Conservation (phyloP, 2,888 invertebrate species). For the Ischnus inquisitorius region DNA sequence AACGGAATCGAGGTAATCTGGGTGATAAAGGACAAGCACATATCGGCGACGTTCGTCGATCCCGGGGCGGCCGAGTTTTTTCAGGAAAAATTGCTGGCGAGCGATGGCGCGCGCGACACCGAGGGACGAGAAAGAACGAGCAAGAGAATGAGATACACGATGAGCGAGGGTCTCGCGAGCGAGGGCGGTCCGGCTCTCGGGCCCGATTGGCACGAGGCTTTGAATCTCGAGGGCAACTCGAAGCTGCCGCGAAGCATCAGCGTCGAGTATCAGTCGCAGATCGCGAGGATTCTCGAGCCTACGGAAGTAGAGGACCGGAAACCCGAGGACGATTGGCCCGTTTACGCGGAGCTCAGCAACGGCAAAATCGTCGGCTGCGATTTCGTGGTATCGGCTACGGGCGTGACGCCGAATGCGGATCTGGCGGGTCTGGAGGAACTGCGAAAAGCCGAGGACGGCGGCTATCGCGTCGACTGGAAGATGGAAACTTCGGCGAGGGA, state of each 20-base stretch:
- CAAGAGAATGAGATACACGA: constrained; percentile 90
- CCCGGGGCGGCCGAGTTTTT: constrained; percentile 98
- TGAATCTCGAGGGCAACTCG: constrained; percentile 87
- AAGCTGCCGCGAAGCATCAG: constrained; percentile 85
- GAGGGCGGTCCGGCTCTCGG: constrained; percentile 96
- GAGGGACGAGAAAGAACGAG: constrained; percentile 73
- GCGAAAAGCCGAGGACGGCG: constrained; percentile 90
- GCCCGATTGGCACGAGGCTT: constrained; percentile 96
- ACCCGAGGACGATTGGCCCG: constrained; percentile 87
- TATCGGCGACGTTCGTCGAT: constrained; percentile 97
- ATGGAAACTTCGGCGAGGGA: constrained; percentile 93
- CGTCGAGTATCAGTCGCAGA: constrained; percentile 85
- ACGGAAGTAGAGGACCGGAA: constrained; percentile 86
- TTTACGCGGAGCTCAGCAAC: constrained; percentile 91
- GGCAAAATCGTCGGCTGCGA: constrained; percentile 92
- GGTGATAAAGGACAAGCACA: constrained; percentile 97
- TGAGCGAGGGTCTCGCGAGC: constrained; percentile 85
- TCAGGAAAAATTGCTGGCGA: constrained; percentile 86
- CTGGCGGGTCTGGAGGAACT: constrained; percentile 87
- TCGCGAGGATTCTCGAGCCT: constrained; percentile 88
- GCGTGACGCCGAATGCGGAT: constrained; percentile 91
- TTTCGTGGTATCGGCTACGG: constrained; percentile 97
- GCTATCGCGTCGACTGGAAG: constrained; percentile 93
- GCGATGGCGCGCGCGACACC: constrained; percentile 13
- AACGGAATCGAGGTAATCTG: constrained; percentile 94